A percentile compares a stretch with the other conserved stretches of the same genome.
Conservation (phyloP, 2,113 vertebrate genomes). For the Thunnus maccoyii region DNA sequence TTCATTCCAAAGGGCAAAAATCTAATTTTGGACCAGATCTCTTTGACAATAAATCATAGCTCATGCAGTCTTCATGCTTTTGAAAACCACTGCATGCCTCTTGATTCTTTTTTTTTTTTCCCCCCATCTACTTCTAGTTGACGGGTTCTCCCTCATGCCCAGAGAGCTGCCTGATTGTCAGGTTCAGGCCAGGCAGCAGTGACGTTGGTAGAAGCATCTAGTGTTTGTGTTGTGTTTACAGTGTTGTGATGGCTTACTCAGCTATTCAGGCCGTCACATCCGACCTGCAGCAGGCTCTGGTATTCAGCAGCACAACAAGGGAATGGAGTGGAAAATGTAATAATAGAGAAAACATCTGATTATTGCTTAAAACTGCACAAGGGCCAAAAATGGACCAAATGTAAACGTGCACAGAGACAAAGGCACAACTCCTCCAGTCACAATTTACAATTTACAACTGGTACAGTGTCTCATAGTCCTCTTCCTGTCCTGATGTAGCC, state of each 20-base stretch:
- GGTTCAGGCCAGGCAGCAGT: conserved; percentile 24
- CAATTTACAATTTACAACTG: neutral
- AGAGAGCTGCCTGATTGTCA: conserved; percentile 48
- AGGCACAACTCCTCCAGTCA: neutral
- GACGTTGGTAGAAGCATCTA: conserved; percentile 68
- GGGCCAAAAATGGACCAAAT: neutral
- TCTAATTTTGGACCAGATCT: conserved; percentile 9
- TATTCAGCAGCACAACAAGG: conserved; percentile 13
- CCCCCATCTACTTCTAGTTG: neutral
- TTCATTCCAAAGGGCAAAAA: neutral
- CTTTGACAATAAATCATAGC: conserved; percentile 3
- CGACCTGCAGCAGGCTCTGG: conserved; percentile 18
- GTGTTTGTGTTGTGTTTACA: conserved; percentile 67
- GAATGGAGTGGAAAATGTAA: neutral
- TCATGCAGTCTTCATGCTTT: conserved; percentile 17
- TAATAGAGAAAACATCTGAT: neutral
- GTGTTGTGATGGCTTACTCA: conserved; percentile 67
- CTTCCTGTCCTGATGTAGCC: conserved; percentile 33
- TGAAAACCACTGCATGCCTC: neutral
- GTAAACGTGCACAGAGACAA: neutral
- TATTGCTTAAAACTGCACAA: neutral
- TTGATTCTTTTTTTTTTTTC: neutral
- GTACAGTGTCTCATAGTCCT: neutral
- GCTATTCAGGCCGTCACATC: conserved; percentile 58
- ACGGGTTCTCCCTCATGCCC: conserved; percentile 33